Base-by-base conservation (phyloP, 1,140 invertebrate species). In the Drosophila murphyi region DNA sequence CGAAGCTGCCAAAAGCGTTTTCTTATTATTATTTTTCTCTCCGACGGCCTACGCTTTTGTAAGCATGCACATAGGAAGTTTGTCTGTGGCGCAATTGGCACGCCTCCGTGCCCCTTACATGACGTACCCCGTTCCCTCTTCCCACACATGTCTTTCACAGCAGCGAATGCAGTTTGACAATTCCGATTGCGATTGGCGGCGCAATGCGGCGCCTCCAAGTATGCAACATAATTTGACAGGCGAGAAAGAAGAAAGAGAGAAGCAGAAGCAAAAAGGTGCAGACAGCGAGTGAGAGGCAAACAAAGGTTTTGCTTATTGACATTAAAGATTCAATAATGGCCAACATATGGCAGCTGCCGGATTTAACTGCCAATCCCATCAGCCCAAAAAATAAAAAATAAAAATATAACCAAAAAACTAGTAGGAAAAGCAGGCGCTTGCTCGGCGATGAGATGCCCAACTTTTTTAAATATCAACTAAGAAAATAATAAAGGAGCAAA, bases 241-340 rank as follows among this genome's bases (percentile, higher is more conserved):
- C 51, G n/a, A 2, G 41, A 7, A 28, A 57, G 45, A 0, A 20
- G 10, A 1, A 57, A 3, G 6, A 8, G 4, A n/a, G 43, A 37
- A 47, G n/a, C 8, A 51, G n/a, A 10, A 47, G 34, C 29, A 29
- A 37, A 45, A 56, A 28, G 20, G 8, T 5, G 50, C 12, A 52
- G 56, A 12, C 29, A 52, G 20, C 43, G 5, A 31, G 52, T 39
- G 10, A 43, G 59, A 50, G 34, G 45, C 70, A 10, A 41, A 76
- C 60, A 65, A 62, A 74, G 72, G 43, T 32, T 64, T 59, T 55
- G 73, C 73, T 73, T 87, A 88, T 88, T 88, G 82, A 88, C 85
- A 87, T 87, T 87, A 87, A 87, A 87, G 85, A 87, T 87, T 87
- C 80, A 87, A 88, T 88, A 74, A 76, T 87, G 63, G 50, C 50